phyloP scores from a whole-genome alignment of 37 sponge, comb jelly and placozoan genomes.

The Diacarnus erythraeanus region DNA sequence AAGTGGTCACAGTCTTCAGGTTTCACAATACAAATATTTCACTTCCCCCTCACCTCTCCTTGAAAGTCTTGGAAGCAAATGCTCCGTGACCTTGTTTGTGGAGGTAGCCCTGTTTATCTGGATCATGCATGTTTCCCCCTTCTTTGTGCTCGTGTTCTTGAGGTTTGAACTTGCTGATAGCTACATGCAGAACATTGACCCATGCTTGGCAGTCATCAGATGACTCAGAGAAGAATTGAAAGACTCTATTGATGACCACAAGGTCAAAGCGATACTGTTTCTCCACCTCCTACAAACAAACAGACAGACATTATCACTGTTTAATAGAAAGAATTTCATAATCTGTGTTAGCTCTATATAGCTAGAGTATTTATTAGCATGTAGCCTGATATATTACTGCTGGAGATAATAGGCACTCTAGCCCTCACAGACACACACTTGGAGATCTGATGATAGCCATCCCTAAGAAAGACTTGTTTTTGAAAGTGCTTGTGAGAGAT shows the following conservation, averaged over 20 bases:
- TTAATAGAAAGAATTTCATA: no score
- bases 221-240: conserved; percentile 66
- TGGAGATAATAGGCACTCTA: no score
- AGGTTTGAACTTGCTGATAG: conserved; percentile 65
- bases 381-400: no score
- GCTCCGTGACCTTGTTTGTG: conserved; percentile 78
- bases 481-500: no score
- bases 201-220: conserved; percentile 68
- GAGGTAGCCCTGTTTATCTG: conserved; percentile 68
- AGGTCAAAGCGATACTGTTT: conserved; percentile 68
- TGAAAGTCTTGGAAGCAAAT: conserved; percentile 30
- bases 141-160: conserved; percentile 35
- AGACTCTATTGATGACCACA: conserved; percentile 80
- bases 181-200: conserved; percentile 83
- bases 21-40: neutral
- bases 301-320: no score
- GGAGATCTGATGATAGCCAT: no score
- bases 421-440: no score
- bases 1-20: neutral
- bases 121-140: conserved; percentile 60
- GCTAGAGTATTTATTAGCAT: no score
- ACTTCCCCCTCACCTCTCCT: conserved; percentile 30
- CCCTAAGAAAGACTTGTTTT: no score
- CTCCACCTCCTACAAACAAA: conserved; percentile 20
- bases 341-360: no score